A percentile compares a stretch with the other conserved stretches of the same genome.
Evolutionary conservation across 2,113 vertebrate genomes (phyloP).

Genomic region (Cryptomyrus ogoouensis): DNA sequence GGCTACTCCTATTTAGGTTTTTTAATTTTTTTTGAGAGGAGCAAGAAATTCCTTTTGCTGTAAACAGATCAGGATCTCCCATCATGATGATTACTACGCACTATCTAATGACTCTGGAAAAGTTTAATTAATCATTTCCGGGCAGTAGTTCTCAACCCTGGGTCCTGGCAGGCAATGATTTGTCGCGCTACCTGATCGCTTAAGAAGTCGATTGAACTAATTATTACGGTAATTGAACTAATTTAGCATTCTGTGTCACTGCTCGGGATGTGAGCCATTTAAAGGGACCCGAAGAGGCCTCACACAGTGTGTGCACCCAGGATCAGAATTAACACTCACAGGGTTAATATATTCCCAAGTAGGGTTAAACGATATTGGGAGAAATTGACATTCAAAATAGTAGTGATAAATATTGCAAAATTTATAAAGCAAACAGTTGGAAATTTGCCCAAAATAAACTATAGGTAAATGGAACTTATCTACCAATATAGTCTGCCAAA

Average conservation of each 20-base stretch:
- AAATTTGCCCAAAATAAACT: neutral
- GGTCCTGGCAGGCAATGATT: slow-evolving; percentile 1
- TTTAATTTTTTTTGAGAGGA: slow-evolving; percentile 22
- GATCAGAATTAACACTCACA: neutral
- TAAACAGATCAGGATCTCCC: neutral
- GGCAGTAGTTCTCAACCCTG: slow-evolving; percentile 4
- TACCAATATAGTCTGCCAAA: neutral
- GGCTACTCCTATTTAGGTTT: slow-evolving; percentile 66
- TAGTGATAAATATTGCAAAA: neutral
- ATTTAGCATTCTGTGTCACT: neutral
- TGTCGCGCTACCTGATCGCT: neutral
- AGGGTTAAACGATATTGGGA: neutral
- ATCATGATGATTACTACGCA: neutral
- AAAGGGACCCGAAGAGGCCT: neutral
- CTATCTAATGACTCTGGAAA: neutral
- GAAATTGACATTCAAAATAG: neutral
- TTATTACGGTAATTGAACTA: slow-evolving; percentile 10
- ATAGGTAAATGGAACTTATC: neutral
- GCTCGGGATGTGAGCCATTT: neutral
- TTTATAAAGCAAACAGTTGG: neutral
- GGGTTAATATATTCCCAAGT: neutral
- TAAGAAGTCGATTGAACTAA: slow-evolving; percentile 10
- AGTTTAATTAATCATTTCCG: slow-evolving; percentile 5
- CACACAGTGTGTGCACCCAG: neutral
- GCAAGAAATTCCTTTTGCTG: neutral